phyloP scores from a whole-genome alignment of 2,797 vertebrate species.

The Xenopus petersii region DNA sequence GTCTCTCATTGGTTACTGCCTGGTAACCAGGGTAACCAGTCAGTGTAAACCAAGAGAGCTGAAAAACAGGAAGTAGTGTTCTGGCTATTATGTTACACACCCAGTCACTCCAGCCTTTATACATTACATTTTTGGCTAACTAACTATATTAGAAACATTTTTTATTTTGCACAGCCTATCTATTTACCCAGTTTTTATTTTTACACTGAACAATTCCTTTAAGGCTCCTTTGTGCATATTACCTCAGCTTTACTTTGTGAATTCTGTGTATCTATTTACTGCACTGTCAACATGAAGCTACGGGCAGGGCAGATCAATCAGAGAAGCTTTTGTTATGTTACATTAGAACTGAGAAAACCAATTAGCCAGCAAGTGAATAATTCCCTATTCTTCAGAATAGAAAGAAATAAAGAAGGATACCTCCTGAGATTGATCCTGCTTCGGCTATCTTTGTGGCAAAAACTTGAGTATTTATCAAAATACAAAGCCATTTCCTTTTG shows the following conservation, averaged over 20 bases:
- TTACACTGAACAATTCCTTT: too few species aligned
- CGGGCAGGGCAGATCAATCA: slow-evolving; percentile 33
- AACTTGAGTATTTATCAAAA: background rate
- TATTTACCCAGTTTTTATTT: too few species aligned
- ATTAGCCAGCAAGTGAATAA: slow-evolving; percentile 29
- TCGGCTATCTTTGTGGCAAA: background rate
- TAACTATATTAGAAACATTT: too few species aligned
- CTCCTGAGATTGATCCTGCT: slow-evolving; percentile 12
- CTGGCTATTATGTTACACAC: too few species aligned
- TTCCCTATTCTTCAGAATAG: slow-evolving; percentile 22
- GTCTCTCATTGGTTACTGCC: too few species aligned
- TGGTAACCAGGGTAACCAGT: too few species aligned
- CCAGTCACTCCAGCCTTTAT: too few species aligned
- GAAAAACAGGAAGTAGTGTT: too few species aligned
- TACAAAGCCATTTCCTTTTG: background rate
- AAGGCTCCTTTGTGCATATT: slow-evolving; percentile 14
- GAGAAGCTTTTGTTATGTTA: slow-evolving; percentile 26
- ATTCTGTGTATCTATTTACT: slow-evolving; percentile 25
- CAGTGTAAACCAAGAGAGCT: too few species aligned
- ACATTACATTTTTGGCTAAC: too few species aligned
- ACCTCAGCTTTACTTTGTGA: slow-evolving; percentile 27
- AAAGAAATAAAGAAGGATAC: slow-evolving; percentile 2
- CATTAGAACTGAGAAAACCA: slow-evolving; percentile 34
- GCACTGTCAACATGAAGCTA: slow-evolving; percentile 34
- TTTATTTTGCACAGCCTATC: too few species aligned